phyloP scores from a whole-genome alignment of 64 coral and sea anemone genomes.

The Dendronephthya gigantea region DNA sequence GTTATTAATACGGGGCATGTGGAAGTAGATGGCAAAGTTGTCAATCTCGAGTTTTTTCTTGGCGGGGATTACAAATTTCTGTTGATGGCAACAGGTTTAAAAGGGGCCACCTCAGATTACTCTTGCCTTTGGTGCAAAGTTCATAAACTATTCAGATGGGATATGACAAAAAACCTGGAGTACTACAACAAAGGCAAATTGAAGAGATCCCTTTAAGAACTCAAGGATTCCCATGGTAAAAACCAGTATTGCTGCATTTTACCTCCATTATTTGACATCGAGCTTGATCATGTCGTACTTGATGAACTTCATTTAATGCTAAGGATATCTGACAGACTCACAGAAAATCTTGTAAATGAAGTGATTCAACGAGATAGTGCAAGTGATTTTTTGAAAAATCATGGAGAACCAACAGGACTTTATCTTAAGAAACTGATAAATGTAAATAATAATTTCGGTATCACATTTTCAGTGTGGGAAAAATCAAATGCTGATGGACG shows the following conservation, averaged over 20 bases:
- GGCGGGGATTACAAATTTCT: too few species aligned
- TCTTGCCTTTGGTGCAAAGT: too few species aligned
- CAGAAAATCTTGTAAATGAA: slow-evolving; percentile 40
- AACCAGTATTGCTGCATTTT: neutral
- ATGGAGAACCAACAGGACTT: neutral
- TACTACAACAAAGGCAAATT: too few species aligned
- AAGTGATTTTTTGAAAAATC: slow-evolving; percentile 22
- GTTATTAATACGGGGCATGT: too few species aligned
- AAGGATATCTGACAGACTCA: slow-evolving; percentile 12
- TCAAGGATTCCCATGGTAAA: neutral
- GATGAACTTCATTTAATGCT: slow-evolving; percentile 31
- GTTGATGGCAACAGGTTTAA: too few species aligned
- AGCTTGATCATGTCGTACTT: neutral
- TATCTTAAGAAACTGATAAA: neutral
- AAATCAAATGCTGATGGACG: slow-evolving; percentile 30
- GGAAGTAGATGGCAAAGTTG: too few species aligned
- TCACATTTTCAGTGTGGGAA: neutral
- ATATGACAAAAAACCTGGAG: too few species aligned
- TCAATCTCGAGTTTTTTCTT: too few species aligned
- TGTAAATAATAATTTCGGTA: neutral
- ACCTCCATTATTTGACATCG: neutral
- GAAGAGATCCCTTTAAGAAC: neutral
- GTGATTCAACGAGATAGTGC: slow-evolving; percentile 27
- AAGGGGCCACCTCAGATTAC: too few species aligned
- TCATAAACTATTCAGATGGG: too few species aligned